Evolutionary conservation across 2,888 invertebrate species (phyloP).

Genomic region (Agonopterix arenella): DNA sequence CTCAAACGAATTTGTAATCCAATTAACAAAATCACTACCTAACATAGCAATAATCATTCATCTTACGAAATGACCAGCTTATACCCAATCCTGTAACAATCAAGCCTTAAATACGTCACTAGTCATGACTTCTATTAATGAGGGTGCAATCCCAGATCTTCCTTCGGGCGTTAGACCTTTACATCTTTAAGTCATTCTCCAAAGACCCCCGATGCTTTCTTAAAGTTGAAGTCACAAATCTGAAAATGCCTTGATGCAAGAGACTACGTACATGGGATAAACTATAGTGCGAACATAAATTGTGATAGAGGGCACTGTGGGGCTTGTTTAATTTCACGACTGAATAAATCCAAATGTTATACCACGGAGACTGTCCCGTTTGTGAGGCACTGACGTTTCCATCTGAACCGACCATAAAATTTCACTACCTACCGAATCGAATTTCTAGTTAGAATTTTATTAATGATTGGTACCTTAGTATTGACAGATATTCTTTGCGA

Average conservation of each 20-base stretch:
- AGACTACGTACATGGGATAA: slow-evolving; percentile 29
- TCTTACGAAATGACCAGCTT: slow-evolving; percentile 3
- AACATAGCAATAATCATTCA: too few relatives aligned
- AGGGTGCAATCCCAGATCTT: slow-evolving; percentile 45
- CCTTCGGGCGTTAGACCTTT: slow-evolving; percentile 19
- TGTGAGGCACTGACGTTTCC: slow-evolving; percentile 33
- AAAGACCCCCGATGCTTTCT: slow-evolving; percentile 14
- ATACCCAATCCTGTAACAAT: slow-evolving; percentile 20
- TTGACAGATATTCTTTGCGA: too few relatives aligned
- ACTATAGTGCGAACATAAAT: slow-evolving; percentile 73
- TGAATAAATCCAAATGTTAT: slow-evolving; percentile 73
- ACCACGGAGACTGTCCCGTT: slow-evolving; percentile 32
- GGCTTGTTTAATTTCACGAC: slow-evolving; percentile 74
- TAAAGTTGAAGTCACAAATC: background rate
- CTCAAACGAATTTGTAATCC: too few relatives aligned
- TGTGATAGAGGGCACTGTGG: slow-evolving; percentile 62
- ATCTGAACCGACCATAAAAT: slow-evolving; percentile 56
- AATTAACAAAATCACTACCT: too few relatives aligned
- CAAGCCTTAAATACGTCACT: slow-evolving; percentile 40
- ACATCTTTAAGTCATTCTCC: slow-evolving; percentile 1
- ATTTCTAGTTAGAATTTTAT: background rate
- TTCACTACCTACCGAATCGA: slow-evolving; percentile 22
- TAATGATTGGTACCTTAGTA: too few relatives aligned
- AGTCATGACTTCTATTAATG: slow-evolving; percentile 54
- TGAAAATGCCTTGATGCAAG: slow-evolving; percentile 17